Base-by-base conservation (phyloP, 2,888 invertebrate genomes). In the Lasioglossum pauxillum region DNA sequence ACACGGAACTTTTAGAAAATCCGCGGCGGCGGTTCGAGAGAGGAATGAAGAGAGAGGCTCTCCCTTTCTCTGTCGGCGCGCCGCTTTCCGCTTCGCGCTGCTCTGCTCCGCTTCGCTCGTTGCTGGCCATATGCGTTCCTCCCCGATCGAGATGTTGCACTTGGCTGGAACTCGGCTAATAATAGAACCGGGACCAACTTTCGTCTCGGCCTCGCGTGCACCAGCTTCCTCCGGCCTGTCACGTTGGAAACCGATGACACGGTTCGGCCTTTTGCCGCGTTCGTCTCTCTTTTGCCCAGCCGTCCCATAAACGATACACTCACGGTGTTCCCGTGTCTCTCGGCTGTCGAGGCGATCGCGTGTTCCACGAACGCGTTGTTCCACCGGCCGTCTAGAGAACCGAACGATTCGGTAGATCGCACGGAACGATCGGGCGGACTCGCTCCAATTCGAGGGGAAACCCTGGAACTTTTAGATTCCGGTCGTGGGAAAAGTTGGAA, bases 151-250 rank as follows among this genome's bases (percentile, higher is more conserved):
- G 79, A 77, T 82, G 86, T 79, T 83, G 81, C 82, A 87, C 88
- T 88, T 88, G 88, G 84, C 88, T 84, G 90, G 83, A 90, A 83
- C 75, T 80, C 86, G 69, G 90, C 89, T 89, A 89, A 89, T 88
- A 89, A 89, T 89, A 89, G 89, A 85, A 90, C 90, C 75, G 80
- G 82, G 78, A 82, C 88, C 75, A 85, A 89, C 89, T 88, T 90
- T 90, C 90, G 90, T 90, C 86, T 72, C 78, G 49, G 78, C 76
- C 57, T 81, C 82, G 85, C 86, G 78, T 86, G 82, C 86, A 86
- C 75, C 86, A 27, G 82, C 79, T 74, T 81, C 82, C 76, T 64
- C 74, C 88, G 76, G 75, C 57, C 72, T 86, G 86, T 86, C 80
- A 78, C 86, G 75, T 67, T 76, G 69, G 75, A 74, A 78, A 86